Conservation (phyloP, 2,797 vertebrate species). For the Channa striata region DNA sequence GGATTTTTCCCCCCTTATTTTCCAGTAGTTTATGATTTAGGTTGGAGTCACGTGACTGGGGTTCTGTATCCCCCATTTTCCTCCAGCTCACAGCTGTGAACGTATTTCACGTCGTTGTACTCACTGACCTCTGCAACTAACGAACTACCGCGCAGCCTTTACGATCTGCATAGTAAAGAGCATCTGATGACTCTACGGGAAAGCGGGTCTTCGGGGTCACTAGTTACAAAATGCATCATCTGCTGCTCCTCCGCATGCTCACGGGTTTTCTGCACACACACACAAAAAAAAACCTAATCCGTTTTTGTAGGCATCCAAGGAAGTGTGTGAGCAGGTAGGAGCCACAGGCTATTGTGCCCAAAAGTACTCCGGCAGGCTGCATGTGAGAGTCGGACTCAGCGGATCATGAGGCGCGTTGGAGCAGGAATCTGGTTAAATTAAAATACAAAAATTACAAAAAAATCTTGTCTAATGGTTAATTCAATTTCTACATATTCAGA, state of each 20-base stretch:
- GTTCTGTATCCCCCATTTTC: background rate
- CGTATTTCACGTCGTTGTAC: background rate
- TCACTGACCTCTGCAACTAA: constrained; percentile 4
- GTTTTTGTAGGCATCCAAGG: constrained; percentile 10
- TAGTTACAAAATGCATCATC: constrained; percentile 14
- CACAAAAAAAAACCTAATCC: too few species aligned
- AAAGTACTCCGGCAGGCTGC: background rate
- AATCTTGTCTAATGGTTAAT: background rate
- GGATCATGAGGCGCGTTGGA: constrained; percentile 1
- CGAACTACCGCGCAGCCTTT: background rate
- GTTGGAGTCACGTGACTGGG: too few species aligned
- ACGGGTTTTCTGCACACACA: too few species aligned
- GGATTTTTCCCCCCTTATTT: too few species aligned
- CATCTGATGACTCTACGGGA: constrained; percentile 41
- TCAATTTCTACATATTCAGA: background rate
- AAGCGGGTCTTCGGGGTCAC: constrained; percentile 30
- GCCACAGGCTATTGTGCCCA: background rate
- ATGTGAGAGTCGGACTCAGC: background rate
- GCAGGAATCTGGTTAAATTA: background rate
- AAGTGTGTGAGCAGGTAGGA: background rate
- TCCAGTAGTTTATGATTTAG: too few species aligned
- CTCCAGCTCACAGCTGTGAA: too few species aligned
- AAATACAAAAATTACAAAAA: too few species aligned
- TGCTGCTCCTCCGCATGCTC: background rate
- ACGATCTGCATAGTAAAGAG: constrained; percentile 42